Percentiles rank a stretch among this genome's conserved stretches.
Conservation (phyloP, 2,888 invertebrate species). For the Lutraria lutraria region DNA sequence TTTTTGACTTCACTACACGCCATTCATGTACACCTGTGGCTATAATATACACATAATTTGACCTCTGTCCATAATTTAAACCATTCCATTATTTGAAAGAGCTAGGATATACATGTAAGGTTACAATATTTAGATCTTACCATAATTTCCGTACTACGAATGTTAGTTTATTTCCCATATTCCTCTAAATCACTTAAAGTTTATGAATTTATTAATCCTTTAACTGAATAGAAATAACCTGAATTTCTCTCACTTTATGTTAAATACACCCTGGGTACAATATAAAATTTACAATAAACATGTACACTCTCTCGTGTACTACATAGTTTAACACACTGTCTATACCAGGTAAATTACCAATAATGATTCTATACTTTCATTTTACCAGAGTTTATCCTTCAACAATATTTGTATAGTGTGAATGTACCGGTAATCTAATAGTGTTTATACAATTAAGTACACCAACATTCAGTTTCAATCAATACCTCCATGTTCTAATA, state of each 20-base stretch:
- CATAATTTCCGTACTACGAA: neutral
- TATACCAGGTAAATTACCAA: neutral
- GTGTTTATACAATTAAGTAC: slow-evolving; percentile 3
- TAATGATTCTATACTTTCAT: neutral
- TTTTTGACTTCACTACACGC: too few relatives aligned
- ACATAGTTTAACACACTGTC: neutral
- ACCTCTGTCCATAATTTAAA: too few relatives aligned
- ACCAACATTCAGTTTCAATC: neutral
- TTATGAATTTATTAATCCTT: neutral
- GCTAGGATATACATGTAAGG: too few relatives aligned
- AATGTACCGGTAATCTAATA: neutral
- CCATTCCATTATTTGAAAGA: too few relatives aligned
- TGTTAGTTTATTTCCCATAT: slow-evolving; percentile 5
- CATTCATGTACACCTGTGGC: too few relatives aligned
- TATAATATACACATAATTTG: too few relatives aligned
- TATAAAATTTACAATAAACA: neutral
- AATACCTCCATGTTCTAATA: neutral
- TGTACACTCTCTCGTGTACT: neutral
- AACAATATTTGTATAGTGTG: slow-evolving; percentile 10
- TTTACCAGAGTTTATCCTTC: neutral
- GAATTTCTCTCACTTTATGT: neutral
- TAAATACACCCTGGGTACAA: neutral
- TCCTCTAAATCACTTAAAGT: neutral
- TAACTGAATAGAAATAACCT: neutral
- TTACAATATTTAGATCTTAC: neutral